Evolutionary conservation across 2,113 vertebrate genomes (phyloP).

Genomic region (Myrmecophaga tridactyla): DNA sequence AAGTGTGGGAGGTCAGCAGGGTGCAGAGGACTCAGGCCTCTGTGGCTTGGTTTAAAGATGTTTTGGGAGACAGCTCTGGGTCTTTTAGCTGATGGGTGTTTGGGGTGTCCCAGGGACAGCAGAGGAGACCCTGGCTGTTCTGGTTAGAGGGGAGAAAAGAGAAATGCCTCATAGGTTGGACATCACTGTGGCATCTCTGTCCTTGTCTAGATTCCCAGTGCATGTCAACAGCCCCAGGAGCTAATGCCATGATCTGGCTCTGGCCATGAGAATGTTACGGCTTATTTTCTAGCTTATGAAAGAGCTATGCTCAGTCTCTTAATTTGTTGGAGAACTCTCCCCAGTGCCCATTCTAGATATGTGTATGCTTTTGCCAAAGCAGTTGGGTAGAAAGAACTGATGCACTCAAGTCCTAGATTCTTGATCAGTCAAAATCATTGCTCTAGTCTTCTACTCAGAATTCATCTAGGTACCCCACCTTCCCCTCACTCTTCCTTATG

Average conservation of each 20-base stretch:
- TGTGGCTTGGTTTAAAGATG: not conserved
- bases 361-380: not conserved
- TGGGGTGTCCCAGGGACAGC: not conserved
- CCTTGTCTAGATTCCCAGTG: not conserved
- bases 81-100: not conserved
- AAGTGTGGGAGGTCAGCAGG: not conserved
- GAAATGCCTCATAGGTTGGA: not conserved
- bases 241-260: not conserved
- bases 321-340: not conserved
- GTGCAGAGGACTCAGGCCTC: not conserved
- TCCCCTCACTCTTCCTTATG: accelerated
- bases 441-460: not conserved
- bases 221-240: not conserved
- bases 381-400: not conserved
- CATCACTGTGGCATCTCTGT: not conserved
- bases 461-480: not conserved
- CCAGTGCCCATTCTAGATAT: not conserved
- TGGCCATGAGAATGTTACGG: not conserved
- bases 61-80: not conserved
- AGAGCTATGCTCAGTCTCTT: not conserved
- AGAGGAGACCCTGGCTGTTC: not conserved
- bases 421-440: no score
- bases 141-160: not conserved
- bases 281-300: not conserved
- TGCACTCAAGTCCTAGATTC: not conserved